Evolutionary conservation across 2,113 vertebrate species (phyloP), one percentile per base, ranked within the genome.

Genomic region (Melozone crissalis): DNA sequence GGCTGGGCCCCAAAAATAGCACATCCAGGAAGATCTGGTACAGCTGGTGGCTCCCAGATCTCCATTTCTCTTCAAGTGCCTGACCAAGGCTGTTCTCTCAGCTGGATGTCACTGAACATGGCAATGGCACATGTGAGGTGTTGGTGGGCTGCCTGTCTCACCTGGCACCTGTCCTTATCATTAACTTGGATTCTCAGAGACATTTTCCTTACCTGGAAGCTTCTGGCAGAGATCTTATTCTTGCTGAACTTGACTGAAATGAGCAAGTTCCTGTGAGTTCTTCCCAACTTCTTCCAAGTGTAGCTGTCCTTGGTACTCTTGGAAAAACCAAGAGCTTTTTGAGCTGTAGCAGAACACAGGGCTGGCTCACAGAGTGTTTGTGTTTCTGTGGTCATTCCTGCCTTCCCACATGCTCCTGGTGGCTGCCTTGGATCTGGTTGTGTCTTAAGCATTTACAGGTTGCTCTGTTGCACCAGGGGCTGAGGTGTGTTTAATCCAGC

Each of bases 91-190:
- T 85, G 52, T 68, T 72, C 54, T 73, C 16, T 61, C 52, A 85
- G 74, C 51, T 13, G 1, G n/a, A 1, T 77, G 24, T 71, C 77
- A 31, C 44, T 73, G 33, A n/a, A 24, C 0, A 0, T 49, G 80
- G 20, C 58, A 62, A 2, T 28, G 73, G 31, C 41, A 5, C 7
- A 3, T 66, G 87, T 73, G 89, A 58, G 66, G 9, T 33, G 67
- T 5, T 62, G 68, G 46, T 31, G 37, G 2, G 24, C 73, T 76
- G 76, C 41, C 54, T 49, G 30, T 75, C 69, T 75, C 37, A 22
- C 77, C 73, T 91, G 79, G 24, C n/a, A 23, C 44, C 67, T 58
- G 44, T 19, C 52, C 57, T 69, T 62, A 4, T 0, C 8, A 12
- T 63, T 72, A 13, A 46, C 44, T 75, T 65, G 41, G 46, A 5